Percentiles rank a stretch among this genome's conserved stretches.
Evolutionary conservation across 2,113 vertebrate species (phyloP).

Genomic region (Neoarius graeffei): DNA sequence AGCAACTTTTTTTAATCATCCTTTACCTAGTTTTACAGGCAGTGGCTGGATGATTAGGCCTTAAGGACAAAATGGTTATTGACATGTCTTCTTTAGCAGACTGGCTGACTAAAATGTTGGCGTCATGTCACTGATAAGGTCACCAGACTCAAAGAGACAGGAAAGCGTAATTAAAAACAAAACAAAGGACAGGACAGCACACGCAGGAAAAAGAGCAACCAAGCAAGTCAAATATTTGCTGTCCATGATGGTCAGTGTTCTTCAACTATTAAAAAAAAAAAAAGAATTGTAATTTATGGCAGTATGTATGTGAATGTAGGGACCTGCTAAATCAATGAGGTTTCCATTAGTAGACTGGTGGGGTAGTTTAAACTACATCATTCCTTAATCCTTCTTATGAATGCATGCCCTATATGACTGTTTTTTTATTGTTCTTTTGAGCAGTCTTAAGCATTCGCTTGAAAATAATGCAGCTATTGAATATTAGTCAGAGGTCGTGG

Average conservation of each 20-base stretch:
- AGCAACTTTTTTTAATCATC: not conserved
- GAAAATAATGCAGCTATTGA: not conserved
- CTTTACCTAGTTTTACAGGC: not conserved
- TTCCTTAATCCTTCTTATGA: not conserved
- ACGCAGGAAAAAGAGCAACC: not conserved
- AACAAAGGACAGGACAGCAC: not conserved
- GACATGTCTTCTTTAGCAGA: not conserved
- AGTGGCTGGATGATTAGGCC: not conserved
- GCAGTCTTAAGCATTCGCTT: not conserved
- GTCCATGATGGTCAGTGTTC: not conserved
- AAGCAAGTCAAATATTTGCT: not conserved
- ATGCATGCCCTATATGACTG: not conserved
- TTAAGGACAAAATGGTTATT: not conserved
- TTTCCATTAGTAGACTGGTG: not conserved
- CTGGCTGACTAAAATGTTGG: not conserved
- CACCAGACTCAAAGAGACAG: slow-evolving; percentile 55
- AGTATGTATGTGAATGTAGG: not conserved
- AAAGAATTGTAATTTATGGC: not conserved
- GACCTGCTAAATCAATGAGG: not conserved
- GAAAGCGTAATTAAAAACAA: slow-evolving; percentile 65
- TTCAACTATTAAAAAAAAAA: not conserved
- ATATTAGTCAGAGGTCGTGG: not conserved
- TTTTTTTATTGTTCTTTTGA: not conserved
- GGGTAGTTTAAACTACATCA: not conserved
- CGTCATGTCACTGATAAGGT: slow-evolving; percentile 9